Evolutionary conservation across 2,797 vertebrate species (phyloP), one percentile per base, ranked within the genome.

Genomic region (Enteromius paludinosus): DNA sequence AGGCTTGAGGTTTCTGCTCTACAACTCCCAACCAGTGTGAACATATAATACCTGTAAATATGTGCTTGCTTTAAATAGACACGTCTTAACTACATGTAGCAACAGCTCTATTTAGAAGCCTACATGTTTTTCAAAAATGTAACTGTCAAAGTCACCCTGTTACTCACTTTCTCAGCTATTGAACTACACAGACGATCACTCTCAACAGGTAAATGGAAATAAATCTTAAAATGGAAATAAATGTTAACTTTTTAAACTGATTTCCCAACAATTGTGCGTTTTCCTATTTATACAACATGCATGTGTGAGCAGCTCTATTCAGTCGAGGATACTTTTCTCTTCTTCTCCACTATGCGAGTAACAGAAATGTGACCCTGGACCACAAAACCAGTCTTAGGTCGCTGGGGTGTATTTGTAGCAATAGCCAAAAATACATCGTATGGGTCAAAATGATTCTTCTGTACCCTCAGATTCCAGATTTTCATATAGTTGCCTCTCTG

Each of bases 1-100:
- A 87, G 81, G 65, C 78, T 85, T 85, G 84, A 82, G 81, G 86
- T 82, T 75, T 83, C 78, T 82, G 71, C 83, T 77, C 82, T 81
- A 83, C 78, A 76, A 75, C 82, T 80, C 82, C 69, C 82, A 82
- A 78, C 78, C 65, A 70, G 35, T 10, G 5, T 66, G 65, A 47
- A 66, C 64, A 59, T 56, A 66, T 61, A 38, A 79, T 56, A 23
- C 65, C 69, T 71, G 20, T 75, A 82, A 81, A 85, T 81, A 81
- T 52, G 78, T 54, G n/a, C 78, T 73, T 20, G 59, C 25, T 30
- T 62, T 62, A 62, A 62, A 15, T 17, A 62, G 59, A 62, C 14
- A 17, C 25, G 17, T 30, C 6, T 17, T 62, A 30, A 62, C n/a
- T n/a, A n/a, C 59, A 30, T 28, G 59, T 15, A 62, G 14, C 6